Evolutionary conservation across 2,113 vertebrate species (phyloP).

Genomic region (Rattus norvegicus): GRCr8 NC_086019.1:169168001-169168500

Average conservation of each 20-base stretch:
- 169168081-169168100: background rate
- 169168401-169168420: background rate
- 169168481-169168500: background rate
- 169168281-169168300: constrained; percentile 35
- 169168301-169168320: constrained; percentile 13
- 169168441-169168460: background rate
- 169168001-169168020: background rate
- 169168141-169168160: background rate
- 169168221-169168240: background rate
- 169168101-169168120: background rate
- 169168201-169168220: constrained; percentile 24
- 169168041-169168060: background rate
- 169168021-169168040: background rate
- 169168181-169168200: background rate
- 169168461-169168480: background rate
- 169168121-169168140: background rate
- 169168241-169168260: background rate
- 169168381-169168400: background rate
- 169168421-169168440: constrained; percentile 6
- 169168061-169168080: background rate
- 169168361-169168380: constrained; percentile 19
- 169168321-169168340: constrained; percentile 26
- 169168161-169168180: background rate
- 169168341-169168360: background rate
- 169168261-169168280: background rate